phyloP scores from a whole-genome alignment of 2,797 vertebrate genomes.

The Characodon lateralis region DNA sequence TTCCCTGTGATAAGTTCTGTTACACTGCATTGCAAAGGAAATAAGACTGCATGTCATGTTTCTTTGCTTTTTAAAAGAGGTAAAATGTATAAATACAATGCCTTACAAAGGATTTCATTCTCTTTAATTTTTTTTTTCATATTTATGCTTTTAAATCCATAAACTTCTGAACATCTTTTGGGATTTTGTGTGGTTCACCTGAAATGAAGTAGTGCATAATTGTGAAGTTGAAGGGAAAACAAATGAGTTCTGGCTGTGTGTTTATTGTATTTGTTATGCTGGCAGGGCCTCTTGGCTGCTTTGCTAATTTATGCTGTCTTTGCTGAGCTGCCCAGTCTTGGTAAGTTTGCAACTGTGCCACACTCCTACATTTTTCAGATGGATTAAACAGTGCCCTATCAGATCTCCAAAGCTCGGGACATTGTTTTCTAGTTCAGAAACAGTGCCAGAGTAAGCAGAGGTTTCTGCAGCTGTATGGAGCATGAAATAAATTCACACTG shows the following conservation, averaged over 20 bases:
- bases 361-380: background rate
- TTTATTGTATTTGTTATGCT: too few relatives aligned
- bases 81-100: conserved; percentile 48
- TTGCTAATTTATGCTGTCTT: background rate
- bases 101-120: background rate
- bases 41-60: conserved; percentile 56
- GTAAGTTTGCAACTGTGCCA: background rate
- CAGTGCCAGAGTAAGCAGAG: background rate
- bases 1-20: conserved; percentile 35
- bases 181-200: background rate
- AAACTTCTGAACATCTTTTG: background rate
- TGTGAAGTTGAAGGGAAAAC: background rate
- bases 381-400: background rate
- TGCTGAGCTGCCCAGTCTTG: background rate
- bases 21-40: conserved; percentile 44
- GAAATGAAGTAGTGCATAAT: background rate
- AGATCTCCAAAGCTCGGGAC: background rate
- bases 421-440: background rate
- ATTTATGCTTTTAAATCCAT: background rate
- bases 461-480: background rate
- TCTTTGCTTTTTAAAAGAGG: conserved; percentile 39
- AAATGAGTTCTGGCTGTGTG: too few relatives aligned
- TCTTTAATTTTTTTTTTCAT: background rate
- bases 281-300: background rate
- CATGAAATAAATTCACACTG: background rate